Percentiles rank a stretch among this genome's conserved stretches.
These are phyloP conservation scores for Ceratotherium simum DNA, from an alignment of 2,113 vertebrate species.

Conservation along the genomic window DNA sequence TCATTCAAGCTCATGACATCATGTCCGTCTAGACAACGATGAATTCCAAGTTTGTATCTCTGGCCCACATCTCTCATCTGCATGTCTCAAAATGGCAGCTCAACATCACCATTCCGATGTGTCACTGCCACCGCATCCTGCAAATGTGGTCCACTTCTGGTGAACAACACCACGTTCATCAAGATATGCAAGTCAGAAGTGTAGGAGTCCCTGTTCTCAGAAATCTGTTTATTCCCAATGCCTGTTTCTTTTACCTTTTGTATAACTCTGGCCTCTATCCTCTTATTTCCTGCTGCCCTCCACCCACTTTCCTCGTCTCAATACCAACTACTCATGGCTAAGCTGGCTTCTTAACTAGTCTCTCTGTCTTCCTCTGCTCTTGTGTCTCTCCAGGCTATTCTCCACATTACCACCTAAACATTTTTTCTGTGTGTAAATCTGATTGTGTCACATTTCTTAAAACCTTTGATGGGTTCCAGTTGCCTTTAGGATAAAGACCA, in stretches of 20 bases:
- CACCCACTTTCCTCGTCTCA: not conserved
- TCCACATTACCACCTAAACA: not conserved
- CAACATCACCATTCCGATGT: fast-evolving
- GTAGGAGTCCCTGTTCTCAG: not conserved
- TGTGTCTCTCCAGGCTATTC: not conserved
- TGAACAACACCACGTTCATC: fast-evolving
- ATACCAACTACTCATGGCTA: not conserved
- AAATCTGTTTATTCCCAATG: not conserved
- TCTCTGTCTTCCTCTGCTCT: not conserved
- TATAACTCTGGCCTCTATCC: not conserved
- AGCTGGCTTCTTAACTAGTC: not conserved
- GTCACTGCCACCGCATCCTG: not conserved
- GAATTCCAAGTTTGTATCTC: not conserved
- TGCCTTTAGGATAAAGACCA: not conserved
- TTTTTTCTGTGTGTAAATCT: not conserved
- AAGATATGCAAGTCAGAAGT: not conserved
- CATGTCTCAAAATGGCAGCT: no score
- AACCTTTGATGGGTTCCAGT: not conserved
- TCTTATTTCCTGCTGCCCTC: not conserved
- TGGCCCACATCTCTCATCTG: not conserved
- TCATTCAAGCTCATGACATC: not conserved
- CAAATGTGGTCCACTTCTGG: not conserved
- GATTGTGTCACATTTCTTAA: not conserved
- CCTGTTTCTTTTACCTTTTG: not conserved
- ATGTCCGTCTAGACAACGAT: no score